Evolutionary conservation across 2,888 invertebrate genomes (phyloP), one percentile per base, ranked within the genome.

Genomic region (Mesopsocus fuscifrons): DNA sequence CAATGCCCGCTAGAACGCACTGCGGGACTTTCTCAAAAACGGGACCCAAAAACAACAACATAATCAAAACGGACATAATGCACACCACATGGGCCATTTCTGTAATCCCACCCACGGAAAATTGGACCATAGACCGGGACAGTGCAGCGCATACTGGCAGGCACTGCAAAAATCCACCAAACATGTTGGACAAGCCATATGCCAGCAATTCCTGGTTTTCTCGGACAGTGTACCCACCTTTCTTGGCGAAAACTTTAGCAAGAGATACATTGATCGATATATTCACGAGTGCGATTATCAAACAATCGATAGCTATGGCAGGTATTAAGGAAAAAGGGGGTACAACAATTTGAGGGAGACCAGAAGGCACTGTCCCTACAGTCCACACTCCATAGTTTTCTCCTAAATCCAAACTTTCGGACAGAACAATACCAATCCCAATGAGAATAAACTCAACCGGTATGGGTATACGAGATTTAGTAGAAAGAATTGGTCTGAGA

Each of bases 41-140:
- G 22, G 87, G 87, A 1, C 85, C 91, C 47, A 91, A 70, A 72
- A 81, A 82, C 44, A 91, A 64, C 47, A 92, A 63, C 41, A 91
- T 81, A 50, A 77, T 64, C 3, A 89, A 63, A 13, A 92, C 63
- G 17, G 91, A 65, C 1, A 59, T 38, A 32, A 18, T 34, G 41
- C 13, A 22, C 38, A 41, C 26, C 41, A 41, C 35, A 21, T 18
- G 34, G 42, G 34, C 35, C 43, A 26, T 33, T 33, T 34, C 22
- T 0, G 88, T 85, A 54, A 73, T 79, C 22, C 84, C 82, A 11
- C 91, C 91, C 1, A 18, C 78, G 55, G 74, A 68, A 53, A 79
- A 76, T 55, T 84, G 83, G 41, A 88, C 72, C 2, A 72, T 55
- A 11, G 73, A 72, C 50, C 71, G 69, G 22, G 71, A 81, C 50